These are phyloP conservation scores for Tragulus kanchil DNA, from an alignment of 2,113 vertebrate species.

Conservation along the genomic window DNA sequence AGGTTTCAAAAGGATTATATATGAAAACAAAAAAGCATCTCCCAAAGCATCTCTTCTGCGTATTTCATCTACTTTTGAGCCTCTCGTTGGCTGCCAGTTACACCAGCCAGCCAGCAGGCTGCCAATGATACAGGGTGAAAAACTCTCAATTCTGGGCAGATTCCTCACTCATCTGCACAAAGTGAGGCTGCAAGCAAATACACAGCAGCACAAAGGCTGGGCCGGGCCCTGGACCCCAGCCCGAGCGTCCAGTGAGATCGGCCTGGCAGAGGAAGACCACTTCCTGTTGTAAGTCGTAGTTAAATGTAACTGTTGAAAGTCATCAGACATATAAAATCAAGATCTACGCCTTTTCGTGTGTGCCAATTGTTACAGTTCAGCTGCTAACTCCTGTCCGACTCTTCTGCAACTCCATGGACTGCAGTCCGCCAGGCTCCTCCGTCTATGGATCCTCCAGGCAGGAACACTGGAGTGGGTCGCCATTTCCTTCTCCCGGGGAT, in stretches of 20 bases:
- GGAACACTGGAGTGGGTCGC: neutral
- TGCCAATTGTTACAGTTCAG: neutral
- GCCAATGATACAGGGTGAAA: neutral
- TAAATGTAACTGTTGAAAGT: neutral
- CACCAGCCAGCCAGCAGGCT: neutral
- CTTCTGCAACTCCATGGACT: neutral
- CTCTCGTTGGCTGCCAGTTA: neutral
- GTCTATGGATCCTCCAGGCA: neutral
- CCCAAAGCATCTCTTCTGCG: neutral
- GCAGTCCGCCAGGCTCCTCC: neutral
- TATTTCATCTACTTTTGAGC: neutral
- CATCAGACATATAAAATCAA: neutral
- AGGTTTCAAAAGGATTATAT: neutral
- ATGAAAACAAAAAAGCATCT: neutral
- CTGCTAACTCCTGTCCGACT: neutral
- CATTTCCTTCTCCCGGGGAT: neutral
- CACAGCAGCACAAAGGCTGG: accelerated
- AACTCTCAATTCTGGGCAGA: accelerated
- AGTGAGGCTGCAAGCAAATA: neutral
- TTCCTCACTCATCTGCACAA: accelerated
- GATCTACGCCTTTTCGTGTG: neutral
- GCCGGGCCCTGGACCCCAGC: accelerated
- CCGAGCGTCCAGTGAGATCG: accelerated
- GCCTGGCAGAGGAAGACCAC: accelerated
- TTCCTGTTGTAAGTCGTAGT: neutral